Evolutionary conservation across 2,797 vertebrate species (phyloP).

Genomic region (Ibycter americanus): DNA sequence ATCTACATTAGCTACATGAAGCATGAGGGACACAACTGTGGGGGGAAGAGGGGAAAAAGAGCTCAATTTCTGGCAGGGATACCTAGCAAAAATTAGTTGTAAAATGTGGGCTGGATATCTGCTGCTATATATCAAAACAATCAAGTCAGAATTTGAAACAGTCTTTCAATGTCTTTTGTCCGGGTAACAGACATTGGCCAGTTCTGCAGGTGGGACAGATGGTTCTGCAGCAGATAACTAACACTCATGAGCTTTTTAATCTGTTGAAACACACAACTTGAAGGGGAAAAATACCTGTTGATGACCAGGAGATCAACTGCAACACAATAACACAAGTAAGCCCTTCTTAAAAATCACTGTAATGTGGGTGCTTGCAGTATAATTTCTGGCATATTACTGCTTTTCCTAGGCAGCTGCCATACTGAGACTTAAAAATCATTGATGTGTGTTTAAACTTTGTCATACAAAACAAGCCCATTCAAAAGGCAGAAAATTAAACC

Average conservation of each 20-base stretch:
- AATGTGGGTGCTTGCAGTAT: not conserved
- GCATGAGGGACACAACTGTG: not conserved
- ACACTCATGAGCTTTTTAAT: not conserved
- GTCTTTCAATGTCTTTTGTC: not conserved
- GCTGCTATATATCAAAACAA: not conserved
- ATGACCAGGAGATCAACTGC: not conserved
- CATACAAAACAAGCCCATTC: not conserved
- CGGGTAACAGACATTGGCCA: not conserved
- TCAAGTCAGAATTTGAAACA: not conserved
- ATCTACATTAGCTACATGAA: constrained; percentile 57
- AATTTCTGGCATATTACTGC: not conserved
- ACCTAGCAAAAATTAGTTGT: not conserved
- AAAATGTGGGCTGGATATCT: not conserved
- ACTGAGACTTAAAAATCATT: not conserved
- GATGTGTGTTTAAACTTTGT: not conserved
- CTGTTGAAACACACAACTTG: not conserved
- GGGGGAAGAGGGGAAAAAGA: not conserved
- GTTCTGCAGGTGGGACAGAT: not conserved
- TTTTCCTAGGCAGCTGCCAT: not conserved
- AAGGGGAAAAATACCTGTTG: not conserved
- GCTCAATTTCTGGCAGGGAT: not conserved
- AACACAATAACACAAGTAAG: not conserved
- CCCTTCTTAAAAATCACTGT: not conserved
- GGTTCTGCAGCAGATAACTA: not conserved
- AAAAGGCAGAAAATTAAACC: not conserved